These are phyloP conservation scores for Drosophila engyochracea DNA, from an alignment of 2,888 invertebrate genomes.

Conservation along the genomic window DNA sequence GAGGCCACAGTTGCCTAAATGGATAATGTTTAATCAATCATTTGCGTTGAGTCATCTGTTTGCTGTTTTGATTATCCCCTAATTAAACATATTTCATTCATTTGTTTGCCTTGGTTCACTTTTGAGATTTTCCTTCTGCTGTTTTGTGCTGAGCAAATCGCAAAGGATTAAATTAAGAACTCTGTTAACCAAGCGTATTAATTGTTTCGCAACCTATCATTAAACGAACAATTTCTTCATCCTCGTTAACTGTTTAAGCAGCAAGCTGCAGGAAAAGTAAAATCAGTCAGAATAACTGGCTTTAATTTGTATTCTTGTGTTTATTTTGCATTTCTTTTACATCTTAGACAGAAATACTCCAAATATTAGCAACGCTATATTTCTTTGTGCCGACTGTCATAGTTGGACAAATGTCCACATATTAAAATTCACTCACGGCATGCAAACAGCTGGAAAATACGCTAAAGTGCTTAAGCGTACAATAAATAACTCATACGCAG, in stretches of 20 bases:
- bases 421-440: not conserved
- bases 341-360: not conserved
- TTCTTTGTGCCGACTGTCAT: not conserved
- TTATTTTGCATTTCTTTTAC: not conserved
- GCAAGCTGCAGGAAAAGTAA: not conserved
- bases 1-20: conserved; percentile 11
- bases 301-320: not conserved
- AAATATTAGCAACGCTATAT: not conserved
- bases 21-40: conserved; percentile 39
- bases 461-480: not conserved
- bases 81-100: conserved; percentile 57
- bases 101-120: conserved; percentile 45
- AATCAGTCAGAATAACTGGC: not conserved
- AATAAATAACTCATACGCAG: conserved; percentile 11
- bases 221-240: conserved; percentile 1
- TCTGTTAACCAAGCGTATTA: conserved; percentile 13
- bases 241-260: not conserved
- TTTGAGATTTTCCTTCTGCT: conserved; percentile 8
- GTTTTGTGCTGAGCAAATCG: conserved; percentile 30
- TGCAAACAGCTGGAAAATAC: conserved; percentile 2
- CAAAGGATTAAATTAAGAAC: conserved; percentile 34
- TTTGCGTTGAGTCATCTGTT: conserved; percentile 41
- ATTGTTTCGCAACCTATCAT: conserved; percentile 12
- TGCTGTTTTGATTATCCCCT: conserved; percentile 43
- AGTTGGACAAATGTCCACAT: not conserved